These are phyloP conservation scores for Meghimatium bilineatum DNA, from an alignment of 2,888 invertebrate species.

Conservation along the genomic window DNA sequence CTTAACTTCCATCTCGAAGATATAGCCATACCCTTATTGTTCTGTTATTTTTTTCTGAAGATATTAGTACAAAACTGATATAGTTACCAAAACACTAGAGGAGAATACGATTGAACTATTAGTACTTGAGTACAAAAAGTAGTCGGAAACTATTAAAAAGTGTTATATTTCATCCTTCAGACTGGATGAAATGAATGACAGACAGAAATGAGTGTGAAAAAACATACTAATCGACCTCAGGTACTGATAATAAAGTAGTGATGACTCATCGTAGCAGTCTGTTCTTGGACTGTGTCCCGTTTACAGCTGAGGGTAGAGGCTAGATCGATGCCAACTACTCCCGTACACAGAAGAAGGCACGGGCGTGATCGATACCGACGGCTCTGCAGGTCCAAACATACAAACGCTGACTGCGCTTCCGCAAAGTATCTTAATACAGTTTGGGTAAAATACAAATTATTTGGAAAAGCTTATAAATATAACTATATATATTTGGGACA, in stretches of 20 bases:
- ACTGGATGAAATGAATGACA: neutral
- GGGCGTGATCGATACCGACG: slow-evolving; percentile 4
- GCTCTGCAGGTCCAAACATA: neutral
- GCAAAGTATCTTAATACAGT: neutral
- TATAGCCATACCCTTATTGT: no score
- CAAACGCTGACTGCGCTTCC: neutral
- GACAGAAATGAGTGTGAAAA: neutral
- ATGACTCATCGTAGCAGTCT: slow-evolving; percentile 8
- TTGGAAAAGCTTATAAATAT: no score
- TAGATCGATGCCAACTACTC: neutral
- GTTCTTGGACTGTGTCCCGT: neutral
- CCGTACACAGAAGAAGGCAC: no score
- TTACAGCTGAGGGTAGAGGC: neutral
- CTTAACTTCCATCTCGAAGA: no score
- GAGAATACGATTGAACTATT: no score
- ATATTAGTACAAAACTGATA: no score
- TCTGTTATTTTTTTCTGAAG: no score
- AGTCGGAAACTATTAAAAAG: no score
- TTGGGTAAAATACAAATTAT: neutral
- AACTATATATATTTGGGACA: no score
- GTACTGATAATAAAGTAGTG: slow-evolving; percentile 2
- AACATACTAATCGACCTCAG: neutral
- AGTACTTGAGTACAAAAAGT: no score
- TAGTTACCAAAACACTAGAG: no score
- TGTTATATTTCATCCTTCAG: no score